Conservation (phyloP, 2,113 vertebrate species). For the Gnathonemus longibarbis region DNA sequence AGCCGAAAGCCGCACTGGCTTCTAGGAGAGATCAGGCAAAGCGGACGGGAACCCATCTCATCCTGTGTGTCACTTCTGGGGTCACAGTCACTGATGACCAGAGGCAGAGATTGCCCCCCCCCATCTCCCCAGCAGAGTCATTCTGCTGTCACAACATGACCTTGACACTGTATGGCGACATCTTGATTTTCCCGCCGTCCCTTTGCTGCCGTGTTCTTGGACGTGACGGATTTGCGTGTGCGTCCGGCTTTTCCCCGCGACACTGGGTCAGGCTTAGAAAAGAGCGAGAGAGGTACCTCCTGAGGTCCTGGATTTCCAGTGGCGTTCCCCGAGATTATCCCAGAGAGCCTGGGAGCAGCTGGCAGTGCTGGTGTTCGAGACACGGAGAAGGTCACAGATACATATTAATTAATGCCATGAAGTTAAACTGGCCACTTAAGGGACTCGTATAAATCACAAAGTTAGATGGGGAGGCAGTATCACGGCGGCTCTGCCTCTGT, state of each 20-base stretch:
- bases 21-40: not conserved
- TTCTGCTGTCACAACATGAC: not conserved
- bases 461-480: not conserved
- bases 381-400: constrained; percentile 14
- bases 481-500: not conserved
- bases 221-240: not conserved
- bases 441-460: not conserved
- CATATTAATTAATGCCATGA: not conserved
- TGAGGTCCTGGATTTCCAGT: not conserved
- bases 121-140: not conserved
- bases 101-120: not conserved
- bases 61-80: not conserved
- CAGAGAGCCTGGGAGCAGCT: not conserved
- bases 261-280: not conserved
- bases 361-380: not conserved
- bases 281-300: not conserved
- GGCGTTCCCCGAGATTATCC: not conserved
- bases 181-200: not conserved
- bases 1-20: not conserved
- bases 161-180: not conserved
- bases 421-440: not conserved
- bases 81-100: not conserved
- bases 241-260: not conserved
- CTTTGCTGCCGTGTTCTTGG: not conserved
- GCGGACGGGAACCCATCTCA: not conserved